phyloP scores from a whole-genome alignment of 2,113 vertebrate species.

The Rhipidura dahli region DNA sequence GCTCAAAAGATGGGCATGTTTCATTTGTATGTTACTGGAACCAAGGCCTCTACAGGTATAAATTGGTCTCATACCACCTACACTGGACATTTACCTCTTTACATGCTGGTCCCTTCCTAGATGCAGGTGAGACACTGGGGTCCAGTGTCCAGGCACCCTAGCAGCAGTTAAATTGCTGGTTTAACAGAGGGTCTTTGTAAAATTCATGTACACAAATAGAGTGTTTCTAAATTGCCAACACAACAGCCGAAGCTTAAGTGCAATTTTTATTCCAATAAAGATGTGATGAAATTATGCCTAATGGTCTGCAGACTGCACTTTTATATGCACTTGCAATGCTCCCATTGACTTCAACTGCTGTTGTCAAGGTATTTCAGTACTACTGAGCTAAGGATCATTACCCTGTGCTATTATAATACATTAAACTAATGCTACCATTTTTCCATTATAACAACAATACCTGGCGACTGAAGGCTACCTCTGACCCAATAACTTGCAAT shows the following conservation, averaged over 20 bases:
- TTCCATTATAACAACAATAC: slow-evolving; percentile 50
- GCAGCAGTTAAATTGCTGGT: neutral
- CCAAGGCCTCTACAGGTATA: neutral
- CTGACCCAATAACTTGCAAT: slow-evolving; percentile 19
- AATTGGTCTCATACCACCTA: neutral
- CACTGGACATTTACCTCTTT: neutral
- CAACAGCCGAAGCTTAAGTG: slow-evolving; percentile 44
- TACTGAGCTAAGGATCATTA: slow-evolving; percentile 63
- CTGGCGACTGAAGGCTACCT: slow-evolving; percentile 23
- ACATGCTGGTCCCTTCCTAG: neutral
- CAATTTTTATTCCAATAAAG: slow-evolving; percentile 65
- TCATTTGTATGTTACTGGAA: neutral
- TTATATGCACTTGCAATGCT: slow-evolving; percentile 41
- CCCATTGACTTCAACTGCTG: slow-evolving; percentile 55
- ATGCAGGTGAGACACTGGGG: neutral
- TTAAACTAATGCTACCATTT: slow-evolving; percentile 61
- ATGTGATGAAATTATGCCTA: slow-evolving; percentile 64
- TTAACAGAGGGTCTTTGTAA: neutral
- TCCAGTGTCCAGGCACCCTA: neutral
- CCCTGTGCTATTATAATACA: slow-evolving; percentile 58
- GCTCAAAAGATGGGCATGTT: neutral
- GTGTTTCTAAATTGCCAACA: slow-evolving; percentile 37
- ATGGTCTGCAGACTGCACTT: slow-evolving; percentile 58
- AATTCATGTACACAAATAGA: neutral
- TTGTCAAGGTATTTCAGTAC: slow-evolving; percentile 54